phyloP scores from a whole-genome alignment of 1,140 invertebrate genomes.

The Brachionus calyciflorus region DNA sequence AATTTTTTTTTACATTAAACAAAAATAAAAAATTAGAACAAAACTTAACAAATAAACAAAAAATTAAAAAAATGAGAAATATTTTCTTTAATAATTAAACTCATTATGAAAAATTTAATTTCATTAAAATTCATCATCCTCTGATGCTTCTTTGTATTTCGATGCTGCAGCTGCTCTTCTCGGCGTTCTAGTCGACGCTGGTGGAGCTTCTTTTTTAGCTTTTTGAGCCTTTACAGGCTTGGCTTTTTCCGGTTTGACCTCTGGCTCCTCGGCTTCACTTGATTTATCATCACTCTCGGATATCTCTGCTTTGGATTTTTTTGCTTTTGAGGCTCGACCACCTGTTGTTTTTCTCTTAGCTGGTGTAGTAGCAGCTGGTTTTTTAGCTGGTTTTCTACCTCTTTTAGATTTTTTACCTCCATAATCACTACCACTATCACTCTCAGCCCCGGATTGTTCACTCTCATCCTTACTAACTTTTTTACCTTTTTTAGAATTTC shows the following conservation, averaged over 20 bases:
- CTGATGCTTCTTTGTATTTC: background rate
- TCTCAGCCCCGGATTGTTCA: background rate
- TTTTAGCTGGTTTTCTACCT: background rate
- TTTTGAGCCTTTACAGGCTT: background rate
- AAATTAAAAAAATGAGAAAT: background rate
- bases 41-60: too few relatives aligned
- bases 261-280: background rate
- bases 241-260: background rate
- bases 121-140: background rate
- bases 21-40: too few relatives aligned
- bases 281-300: slow-evolving; percentile 4
- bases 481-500: background rate
- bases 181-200: background rate
- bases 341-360: background rate
- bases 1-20: too few relatives aligned
- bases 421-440: background rate
- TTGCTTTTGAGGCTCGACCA: background rate
- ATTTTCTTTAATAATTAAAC: background rate
- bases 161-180: background rate
- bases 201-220: background rate
- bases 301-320: slow-evolving; percentile 10
- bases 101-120: background rate
- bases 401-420: background rate
- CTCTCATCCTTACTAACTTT: background rate
- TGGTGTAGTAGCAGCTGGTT: background rate